phyloP scores from a whole-genome alignment of 2,113 vertebrate species.

The Psittacula cyanocephala region DNA sequence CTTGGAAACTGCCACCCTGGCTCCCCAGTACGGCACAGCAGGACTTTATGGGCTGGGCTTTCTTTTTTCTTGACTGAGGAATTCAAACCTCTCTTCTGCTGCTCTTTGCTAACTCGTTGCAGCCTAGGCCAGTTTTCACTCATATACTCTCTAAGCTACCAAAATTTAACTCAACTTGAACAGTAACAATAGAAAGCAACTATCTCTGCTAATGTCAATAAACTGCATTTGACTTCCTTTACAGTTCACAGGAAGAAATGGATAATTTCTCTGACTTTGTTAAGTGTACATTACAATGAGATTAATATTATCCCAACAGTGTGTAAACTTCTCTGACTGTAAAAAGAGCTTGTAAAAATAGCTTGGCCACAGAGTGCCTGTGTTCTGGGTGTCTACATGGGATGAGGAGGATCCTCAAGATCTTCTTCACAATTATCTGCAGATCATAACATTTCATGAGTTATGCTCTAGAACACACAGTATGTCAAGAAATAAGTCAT shows the following conservation, averaged over 20 bases:
- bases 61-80: rapidly evolving
- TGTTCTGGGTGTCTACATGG: neutral
- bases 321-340: neutral
- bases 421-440: neutral
- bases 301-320: neutral
- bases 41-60: neutral
- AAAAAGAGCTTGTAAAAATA: neutral
- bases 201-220: neutral
- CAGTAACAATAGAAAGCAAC: neutral
- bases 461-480: neutral
- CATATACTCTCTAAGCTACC: rapidly evolving
- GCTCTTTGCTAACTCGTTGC: neutral
- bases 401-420: neutral
- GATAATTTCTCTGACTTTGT: neutral
- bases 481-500: neutral
- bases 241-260: neutral
- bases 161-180: neutral
- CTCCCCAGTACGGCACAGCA: rapidly evolving
- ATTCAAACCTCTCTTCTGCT: neutral
- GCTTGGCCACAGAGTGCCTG: neutral
- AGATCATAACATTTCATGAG: neutral
- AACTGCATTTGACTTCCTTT: neutral
- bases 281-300: neutral
- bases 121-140: neutral
- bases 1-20: neutral